A percentile compares a stretch with the other conserved stretches of the same genome.
phyloP scores from a whole-genome alignment of 2,113 vertebrate genomes.

The Chaetorhynchus papuensis region DNA sequence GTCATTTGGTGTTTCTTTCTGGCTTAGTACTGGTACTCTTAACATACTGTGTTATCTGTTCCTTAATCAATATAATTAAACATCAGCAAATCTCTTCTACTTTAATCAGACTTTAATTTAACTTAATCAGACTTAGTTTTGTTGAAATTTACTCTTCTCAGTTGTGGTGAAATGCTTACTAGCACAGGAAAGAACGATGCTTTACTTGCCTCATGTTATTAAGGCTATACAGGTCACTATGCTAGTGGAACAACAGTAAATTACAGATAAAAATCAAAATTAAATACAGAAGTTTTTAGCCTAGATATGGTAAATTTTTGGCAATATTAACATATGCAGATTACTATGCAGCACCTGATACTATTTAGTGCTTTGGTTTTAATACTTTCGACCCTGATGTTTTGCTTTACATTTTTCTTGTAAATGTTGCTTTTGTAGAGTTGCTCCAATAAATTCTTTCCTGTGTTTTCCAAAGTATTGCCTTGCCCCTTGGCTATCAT shows the following conservation, averaged over 20 bases:
- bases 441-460: slow-evolving; percentile 39
- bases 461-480: slow-evolving; percentile 45
- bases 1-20: background rate
- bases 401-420: slow-evolving; percentile 42
- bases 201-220: background rate
- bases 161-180: background rate
- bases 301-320: background rate
- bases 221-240: background rate
- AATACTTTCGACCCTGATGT: background rate
- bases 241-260: background rate
- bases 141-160: background rate
- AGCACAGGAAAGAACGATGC: background rate
- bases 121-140: background rate
- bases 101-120: background rate
- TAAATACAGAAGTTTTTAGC: background rate
- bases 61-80: background rate
- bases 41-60: background rate
- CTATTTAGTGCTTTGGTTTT: background rate
- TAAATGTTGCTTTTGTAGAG: slow-evolving; percentile 23
- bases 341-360: background rate
- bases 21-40: background rate
- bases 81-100: background rate
- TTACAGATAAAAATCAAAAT: background rate
- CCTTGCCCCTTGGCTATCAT: slow-evolving; percentile 60
- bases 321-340: background rate